Conservation (phyloP, 2,888 invertebrate genomes). For the Dromius quadrimaculatus region DNA sequence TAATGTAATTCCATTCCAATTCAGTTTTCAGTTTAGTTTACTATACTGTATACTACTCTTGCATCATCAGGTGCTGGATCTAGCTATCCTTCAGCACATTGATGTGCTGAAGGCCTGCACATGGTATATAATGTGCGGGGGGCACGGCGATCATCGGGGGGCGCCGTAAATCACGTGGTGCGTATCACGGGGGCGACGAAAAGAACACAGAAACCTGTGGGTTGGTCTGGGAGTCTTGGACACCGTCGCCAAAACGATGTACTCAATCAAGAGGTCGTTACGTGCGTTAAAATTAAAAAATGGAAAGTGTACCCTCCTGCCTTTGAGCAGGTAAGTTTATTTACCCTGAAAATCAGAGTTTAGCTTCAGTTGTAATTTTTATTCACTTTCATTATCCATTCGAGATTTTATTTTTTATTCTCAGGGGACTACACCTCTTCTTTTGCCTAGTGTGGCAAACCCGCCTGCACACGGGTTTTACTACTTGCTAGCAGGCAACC, state of each 20-base stretch:
- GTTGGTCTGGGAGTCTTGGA: background rate
- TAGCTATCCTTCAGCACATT: background rate
- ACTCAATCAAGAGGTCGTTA: constrained; percentile 26
- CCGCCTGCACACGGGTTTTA: too few species aligned
- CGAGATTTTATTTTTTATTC: background rate
- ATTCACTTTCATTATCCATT: too few species aligned
- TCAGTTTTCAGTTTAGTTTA: too few species aligned
- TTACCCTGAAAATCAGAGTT: too few species aligned
- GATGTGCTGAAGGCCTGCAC: constrained; percentile 9
- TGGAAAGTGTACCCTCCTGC: background rate
- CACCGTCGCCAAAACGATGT: constrained; percentile 16
- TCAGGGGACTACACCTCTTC: background rate
- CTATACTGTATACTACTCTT: too few species aligned
- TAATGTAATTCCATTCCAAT: too few species aligned
- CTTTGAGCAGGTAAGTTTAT: constrained; percentile 3
- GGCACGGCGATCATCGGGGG: constrained; percentile 6
- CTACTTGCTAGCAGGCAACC: too few species aligned
- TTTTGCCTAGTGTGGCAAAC: background rate
- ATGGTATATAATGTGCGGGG: constrained; percentile 10
- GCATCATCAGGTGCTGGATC: too few species aligned
- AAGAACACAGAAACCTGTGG: background rate
- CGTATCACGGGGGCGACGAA: constrained; percentile 20
- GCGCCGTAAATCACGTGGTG: background rate
- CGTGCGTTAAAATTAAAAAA: constrained; percentile 25
- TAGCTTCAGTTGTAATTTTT: too few species aligned